Percentiles rank a stretch among this genome's conserved stretches.
Conservation (phyloP, 2,888 invertebrate species). For the Thalpophila matura region DNA sequence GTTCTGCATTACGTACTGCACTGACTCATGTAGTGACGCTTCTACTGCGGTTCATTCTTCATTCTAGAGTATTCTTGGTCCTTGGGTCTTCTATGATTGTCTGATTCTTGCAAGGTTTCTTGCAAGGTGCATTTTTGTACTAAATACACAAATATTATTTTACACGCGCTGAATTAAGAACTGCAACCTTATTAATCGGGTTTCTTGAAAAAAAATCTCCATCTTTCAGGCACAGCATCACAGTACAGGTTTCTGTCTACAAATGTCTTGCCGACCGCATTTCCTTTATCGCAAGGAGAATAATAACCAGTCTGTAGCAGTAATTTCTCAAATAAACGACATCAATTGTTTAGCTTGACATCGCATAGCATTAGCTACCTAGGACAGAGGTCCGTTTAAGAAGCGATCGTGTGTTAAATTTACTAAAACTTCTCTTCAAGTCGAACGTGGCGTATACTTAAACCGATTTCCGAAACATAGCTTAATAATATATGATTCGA, state of each 20-base stretch:
- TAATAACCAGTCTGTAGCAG: too few species aligned
- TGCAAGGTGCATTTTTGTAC: too few species aligned
- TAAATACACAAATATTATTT: too few species aligned
- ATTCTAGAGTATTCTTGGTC: conserved; percentile 15
- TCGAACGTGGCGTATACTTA: conserved; percentile 10
- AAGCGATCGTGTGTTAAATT: conserved; percentile 37
- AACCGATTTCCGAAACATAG: conserved; percentile 14
- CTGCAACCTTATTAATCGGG: too few species aligned
- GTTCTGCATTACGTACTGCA: conserved; percentile 15
- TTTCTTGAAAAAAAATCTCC: too few species aligned
- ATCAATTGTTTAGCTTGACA: neutral
- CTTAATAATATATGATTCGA: neutral
- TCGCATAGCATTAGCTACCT: neutral
- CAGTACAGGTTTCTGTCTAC: too few species aligned
- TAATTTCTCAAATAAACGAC: too few species aligned
- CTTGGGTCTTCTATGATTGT: neutral
- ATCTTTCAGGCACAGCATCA: too few species aligned
- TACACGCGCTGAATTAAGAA: too few species aligned
- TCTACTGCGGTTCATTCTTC: neutral
- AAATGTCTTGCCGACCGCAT: too few species aligned
- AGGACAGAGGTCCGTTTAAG: neutral
- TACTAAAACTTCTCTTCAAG: conserved; percentile 33
- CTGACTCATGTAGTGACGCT: neutral
- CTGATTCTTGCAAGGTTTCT: neutral
- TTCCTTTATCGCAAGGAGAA: too few species aligned